Percentiles rank a stretch among this genome's conserved stretches.
phyloP scores from a whole-genome alignment of 2,888 invertebrate genomes.

The Sicus ferrugineus region DNA sequence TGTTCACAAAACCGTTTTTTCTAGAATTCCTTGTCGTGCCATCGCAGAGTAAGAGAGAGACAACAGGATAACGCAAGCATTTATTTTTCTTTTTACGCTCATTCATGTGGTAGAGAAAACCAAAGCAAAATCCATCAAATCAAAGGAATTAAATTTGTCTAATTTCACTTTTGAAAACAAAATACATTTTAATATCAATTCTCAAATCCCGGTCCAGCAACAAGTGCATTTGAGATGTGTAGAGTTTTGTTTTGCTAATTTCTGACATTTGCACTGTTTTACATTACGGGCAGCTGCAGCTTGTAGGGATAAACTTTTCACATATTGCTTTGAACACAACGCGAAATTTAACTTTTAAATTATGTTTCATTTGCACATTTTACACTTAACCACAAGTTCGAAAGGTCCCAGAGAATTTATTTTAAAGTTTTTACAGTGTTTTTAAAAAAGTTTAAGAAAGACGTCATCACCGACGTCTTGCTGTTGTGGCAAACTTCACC shows the following conservation, averaged over 20 bases:
- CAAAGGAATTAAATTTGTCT: slow-evolving; percentile 29
- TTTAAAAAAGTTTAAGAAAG: slow-evolving; percentile 32
- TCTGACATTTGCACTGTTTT: slow-evolving; percentile 22
- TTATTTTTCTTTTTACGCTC: slow-evolving; percentile 24
- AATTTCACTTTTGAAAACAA: slow-evolving; percentile 25
- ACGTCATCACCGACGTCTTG: slow-evolving; percentile 34
- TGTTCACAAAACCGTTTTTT: background rate
- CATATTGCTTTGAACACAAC: background rate
- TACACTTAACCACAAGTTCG: slow-evolving; percentile 37
- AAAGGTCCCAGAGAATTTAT: slow-evolving; percentile 36
- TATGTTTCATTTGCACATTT: slow-evolving; percentile 17
- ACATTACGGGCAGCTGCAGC: background rate
- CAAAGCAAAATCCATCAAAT: slow-evolving; percentile 35
- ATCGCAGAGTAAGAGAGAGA: slow-evolving; percentile 3
- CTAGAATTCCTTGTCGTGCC: background rate
- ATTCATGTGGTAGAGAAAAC: slow-evolving; percentile 40
- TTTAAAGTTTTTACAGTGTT: slow-evolving; percentile 38
- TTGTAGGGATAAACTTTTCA: background rate
- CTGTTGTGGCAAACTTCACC: slow-evolving; percentile 53
- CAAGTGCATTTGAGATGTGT: background rate
- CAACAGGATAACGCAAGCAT: background rate
- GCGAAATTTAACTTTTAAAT: background rate
- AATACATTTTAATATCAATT: too few species aligned
- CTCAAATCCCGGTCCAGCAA: background rate
- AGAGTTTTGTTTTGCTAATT: background rate